Evolutionary conservation across 2,797 vertebrate genomes (phyloP).

Genomic region (Sebastes umbrosus): DNA sequence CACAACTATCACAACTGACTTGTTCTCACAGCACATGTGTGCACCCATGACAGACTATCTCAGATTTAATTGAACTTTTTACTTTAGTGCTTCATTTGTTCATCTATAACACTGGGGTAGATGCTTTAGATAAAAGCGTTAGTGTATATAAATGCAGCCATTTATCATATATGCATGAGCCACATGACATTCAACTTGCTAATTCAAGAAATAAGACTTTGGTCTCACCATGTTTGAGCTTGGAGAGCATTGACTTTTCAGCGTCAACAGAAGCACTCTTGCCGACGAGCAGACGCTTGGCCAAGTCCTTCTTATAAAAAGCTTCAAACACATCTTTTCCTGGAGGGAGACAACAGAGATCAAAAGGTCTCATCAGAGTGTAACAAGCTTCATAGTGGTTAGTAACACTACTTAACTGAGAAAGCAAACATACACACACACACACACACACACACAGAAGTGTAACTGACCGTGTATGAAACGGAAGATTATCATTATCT

Average conservation of each 20-base stretch:
- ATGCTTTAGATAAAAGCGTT: neutral
- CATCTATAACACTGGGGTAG: neutral
- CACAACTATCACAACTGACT: constrained; percentile 18
- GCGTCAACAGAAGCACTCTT: constrained; percentile 99
- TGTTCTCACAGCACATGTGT: neutral
- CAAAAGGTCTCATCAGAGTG: neutral
- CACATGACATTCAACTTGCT: neutral
- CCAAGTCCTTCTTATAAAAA: constrained; percentile 99
- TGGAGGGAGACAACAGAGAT: constrained; percentile 54
- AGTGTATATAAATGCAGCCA: neutral
- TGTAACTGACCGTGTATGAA: constrained; percentile 94
- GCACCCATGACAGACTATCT: neutral
- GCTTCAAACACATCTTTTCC: constrained; percentile 99
- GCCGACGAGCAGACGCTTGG: constrained; percentile 96
- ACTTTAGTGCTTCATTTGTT: neutral
- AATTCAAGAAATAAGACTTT: neutral
- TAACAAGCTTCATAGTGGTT: neutral
- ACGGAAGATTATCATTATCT: constrained; percentile 99
- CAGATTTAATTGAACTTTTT: neutral
- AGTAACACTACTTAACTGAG: neutral
- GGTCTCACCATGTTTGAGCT: constrained; percentile 94
- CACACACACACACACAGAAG: neutral
- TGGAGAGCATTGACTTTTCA: constrained; percentile 99
- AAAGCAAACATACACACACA: neutral
- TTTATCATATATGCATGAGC: neutral